Base-by-base conservation (phyloP, 2,888 invertebrate species). In the Dryococelus australis region DNA sequence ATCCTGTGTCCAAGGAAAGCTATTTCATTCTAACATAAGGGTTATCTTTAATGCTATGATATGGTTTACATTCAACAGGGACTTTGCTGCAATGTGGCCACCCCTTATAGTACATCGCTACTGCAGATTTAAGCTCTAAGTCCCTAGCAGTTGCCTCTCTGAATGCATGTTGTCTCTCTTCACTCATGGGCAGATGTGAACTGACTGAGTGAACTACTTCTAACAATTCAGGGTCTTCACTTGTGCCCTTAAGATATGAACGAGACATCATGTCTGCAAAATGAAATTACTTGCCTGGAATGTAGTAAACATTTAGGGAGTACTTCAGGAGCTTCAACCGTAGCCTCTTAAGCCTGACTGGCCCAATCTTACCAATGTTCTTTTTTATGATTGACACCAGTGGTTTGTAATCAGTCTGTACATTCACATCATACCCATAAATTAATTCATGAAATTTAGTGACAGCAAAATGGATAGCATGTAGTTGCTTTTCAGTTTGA, bases 131-230 rank as follows among this genome's bases (percentile, higher is more conserved):
- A n/a, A 80, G 47, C 47, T 80, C 85, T 28, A 43, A n/a, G 24
- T 81, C 85, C 78, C n/a, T 65, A 43, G 84, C 87, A 35, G 84
- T 65, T 78, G 85, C 87, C 35, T 51, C 85, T 51, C 80, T 79
- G 43, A 83, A 87, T 79, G n/a, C 8, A 9, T 8, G 24, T 24
- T n/a, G 65, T 24, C n/a, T 65, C 8, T 20, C 65, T n/a, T 24
- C n/a, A 65, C 8, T 65, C 20, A 24, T 65, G 65, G n/a, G n/a
- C n/a, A n/a, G n/a, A 20, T 65, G 65, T n/a, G n/a, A 8, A 65
- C 24, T 65, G 20, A 65, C 65, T 10, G 65, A n/a, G 65, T 65
- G 65, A n/a, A 16, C 65, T 65, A 65, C 3, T 20, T 65, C 65
- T 65, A 65, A 6, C 65, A 65, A 12, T 65, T 65, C 24, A 16